phyloP scores from a whole-genome alignment of 1,140 invertebrate genomes.

The Condylostylus longicornis region DNA sequence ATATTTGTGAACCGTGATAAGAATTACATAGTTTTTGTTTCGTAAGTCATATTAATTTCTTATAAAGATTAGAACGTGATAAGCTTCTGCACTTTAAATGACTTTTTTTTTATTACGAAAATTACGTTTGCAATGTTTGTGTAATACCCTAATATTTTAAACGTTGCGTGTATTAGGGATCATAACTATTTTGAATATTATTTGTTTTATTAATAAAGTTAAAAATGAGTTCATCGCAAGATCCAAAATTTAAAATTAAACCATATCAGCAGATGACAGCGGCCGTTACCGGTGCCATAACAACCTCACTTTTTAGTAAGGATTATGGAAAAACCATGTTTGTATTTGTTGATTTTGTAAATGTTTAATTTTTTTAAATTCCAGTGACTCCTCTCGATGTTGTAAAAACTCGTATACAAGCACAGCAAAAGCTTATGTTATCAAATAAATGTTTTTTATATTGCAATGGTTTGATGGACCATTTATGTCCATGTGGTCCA shows the following conservation, averaged over 20 bases:
- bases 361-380: constrained; percentile 22
- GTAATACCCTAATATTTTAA: too few relatives aligned
- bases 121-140: too few relatives aligned
- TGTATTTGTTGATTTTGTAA: constrained; percentile 4
- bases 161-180: too few relatives aligned
- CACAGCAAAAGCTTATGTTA: constrained; percentile 69
- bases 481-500: constrained; percentile 77
- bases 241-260: constrained; percentile 60
- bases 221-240: too few relatives aligned
- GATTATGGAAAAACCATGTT: constrained; percentile 9
- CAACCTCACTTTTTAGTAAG: constrained; percentile 79
- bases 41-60: too few relatives aligned
- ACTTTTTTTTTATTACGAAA: too few relatives aligned
- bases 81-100: too few relatives aligned
- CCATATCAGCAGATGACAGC: constrained; percentile 79
- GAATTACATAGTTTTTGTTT: too few relatives aligned
- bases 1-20: too few relatives aligned
- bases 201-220: too few relatives aligned
- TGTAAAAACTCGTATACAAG: constrained; percentile 92
- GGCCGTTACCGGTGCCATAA: constrained; percentile 72
- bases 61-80: too few relatives aligned
- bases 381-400: constrained; percentile 96
- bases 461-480: constrained; percentile 99
- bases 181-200: too few relatives aligned
- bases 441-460: constrained; percentile 89